Evolutionary conservation across 1,140 invertebrate genomes (phyloP), one percentile per base, ranked within the genome.

Genomic region (Drosophila virilis): DNA sequence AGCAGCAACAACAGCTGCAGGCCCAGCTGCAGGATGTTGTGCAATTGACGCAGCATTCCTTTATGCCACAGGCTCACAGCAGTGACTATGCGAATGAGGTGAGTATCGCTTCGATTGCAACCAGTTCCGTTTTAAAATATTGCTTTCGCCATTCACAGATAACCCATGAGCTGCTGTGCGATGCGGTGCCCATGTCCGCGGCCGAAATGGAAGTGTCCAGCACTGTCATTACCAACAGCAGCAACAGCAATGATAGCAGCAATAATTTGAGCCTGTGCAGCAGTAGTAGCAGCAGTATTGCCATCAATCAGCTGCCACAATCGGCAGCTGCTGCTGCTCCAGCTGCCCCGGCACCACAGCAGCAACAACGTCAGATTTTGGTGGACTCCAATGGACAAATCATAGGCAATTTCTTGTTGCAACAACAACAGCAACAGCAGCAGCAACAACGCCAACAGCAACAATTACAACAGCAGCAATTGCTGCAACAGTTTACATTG

Each of bases 131-230:
- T 48, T 37, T 73, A n/a, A 46, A 59, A 35, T 9, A 57, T 10
- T 13, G 1, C 6, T 22, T 28, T 6, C 13, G 0, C 15, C 7
- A 59, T 7, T 12, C 55, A 17, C 33, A 83, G 85, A 71, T 83
- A 32, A 35, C 62, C 15, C 68, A 89, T 46, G 89, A 91, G 28
- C 54, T 91, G 58, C 45, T 91, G 4, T 79, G 90, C 42, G 91
- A 92, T 59, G 64, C 82, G 7, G 91, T 92, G 6, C 91, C 90
- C 1, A 90, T 92, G 86, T 89, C 91, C n/a, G 81, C 88, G 10
- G 84, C 90, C 9, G 91, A 92, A 77, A 91, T 91, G 89, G 91
- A 92, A 55, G 91, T 92, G 0, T 83, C 90, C n/a, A 92, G 91
- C 58, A 92, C 91, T 0, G 91, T 92, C 8, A 78, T 91, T 13